Evolutionary conservation across 2,113 vertebrate genomes (phyloP).

Genomic region (Sylvicapra grimmia): DNA sequence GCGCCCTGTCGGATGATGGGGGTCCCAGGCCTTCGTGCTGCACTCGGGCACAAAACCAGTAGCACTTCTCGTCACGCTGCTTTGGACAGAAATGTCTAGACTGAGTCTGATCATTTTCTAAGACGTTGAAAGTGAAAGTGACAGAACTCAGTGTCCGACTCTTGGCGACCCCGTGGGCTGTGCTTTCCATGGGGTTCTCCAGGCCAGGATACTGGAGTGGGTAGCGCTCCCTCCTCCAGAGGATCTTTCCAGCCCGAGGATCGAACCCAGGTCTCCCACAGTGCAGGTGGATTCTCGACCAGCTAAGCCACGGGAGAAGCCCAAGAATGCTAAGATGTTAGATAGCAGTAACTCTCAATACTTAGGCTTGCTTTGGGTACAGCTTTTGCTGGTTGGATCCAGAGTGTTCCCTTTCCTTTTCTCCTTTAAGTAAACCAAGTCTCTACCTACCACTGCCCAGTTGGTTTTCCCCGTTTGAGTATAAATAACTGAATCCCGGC

Average conservation of each 20-base stretch:
- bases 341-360: background rate
- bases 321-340: background rate
- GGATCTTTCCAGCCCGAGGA: background rate
- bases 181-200: background rate
- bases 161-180: background rate
- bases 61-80: background rate
- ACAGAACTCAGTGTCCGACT: background rate
- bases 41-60: background rate
- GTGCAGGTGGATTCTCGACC: background rate
- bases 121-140: background rate
- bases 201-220: background rate
- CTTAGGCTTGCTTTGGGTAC: background rate
- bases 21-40: background rate
- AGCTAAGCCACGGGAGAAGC: background rate
- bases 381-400: background rate
- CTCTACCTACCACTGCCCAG: background rate
- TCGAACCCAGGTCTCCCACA: background rate
- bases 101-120: background rate
- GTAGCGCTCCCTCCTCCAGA: background rate
- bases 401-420: background rate
- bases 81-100: background rate
- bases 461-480: background rate
- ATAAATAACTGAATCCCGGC: background rate
- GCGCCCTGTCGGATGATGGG: background rate
- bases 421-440: background rate